phyloP scores from a whole-genome alignment of 2,888 invertebrate genomes.

The Sminthurides aquaticus region DNA sequence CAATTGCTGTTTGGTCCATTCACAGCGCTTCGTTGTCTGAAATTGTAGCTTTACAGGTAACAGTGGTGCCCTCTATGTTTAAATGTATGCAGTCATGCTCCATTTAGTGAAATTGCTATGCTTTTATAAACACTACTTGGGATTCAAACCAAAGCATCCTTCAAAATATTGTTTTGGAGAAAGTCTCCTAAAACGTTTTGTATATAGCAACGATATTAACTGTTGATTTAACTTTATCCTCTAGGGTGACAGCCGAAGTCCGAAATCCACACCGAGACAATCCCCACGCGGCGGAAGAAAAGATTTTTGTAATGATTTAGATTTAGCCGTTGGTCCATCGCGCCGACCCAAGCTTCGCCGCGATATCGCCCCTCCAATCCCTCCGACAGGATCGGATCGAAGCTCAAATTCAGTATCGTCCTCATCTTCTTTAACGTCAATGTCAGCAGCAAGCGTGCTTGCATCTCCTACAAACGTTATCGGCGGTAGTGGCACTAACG shows the following conservation, averaged over 20 bases:
- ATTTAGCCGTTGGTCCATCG: conserved; percentile 15
- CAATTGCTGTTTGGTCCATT: no score
- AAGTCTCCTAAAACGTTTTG: no score
- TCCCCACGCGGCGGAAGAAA: conserved; percentile 45
- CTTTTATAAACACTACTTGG: no score
- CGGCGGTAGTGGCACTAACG: background rate
- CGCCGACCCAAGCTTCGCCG: background rate
- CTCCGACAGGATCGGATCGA: conserved; percentile 47
- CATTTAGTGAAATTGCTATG: no score
- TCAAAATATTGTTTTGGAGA: no score
- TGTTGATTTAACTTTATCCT: conserved; percentile 21
- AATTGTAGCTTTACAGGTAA: no score
- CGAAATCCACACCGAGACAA: conserved; percentile 55
- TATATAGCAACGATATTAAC: no score
- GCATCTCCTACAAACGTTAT: background rate
- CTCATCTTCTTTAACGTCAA: conserved; percentile 1
- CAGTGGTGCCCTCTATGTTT: no score
- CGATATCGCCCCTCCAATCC: background rate
- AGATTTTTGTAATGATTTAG: conserved; percentile 5
- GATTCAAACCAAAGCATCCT: no score
- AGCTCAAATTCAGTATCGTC: conserved; percentile 6
- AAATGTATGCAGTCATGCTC: no score
- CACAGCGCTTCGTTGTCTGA: no score
- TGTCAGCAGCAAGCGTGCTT: background rate
- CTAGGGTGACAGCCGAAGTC: conserved; percentile 51